These are phyloP conservation scores for Troides helena DNA, from an alignment of 2,888 invertebrate species.

Conservation along the genomic window DNA sequence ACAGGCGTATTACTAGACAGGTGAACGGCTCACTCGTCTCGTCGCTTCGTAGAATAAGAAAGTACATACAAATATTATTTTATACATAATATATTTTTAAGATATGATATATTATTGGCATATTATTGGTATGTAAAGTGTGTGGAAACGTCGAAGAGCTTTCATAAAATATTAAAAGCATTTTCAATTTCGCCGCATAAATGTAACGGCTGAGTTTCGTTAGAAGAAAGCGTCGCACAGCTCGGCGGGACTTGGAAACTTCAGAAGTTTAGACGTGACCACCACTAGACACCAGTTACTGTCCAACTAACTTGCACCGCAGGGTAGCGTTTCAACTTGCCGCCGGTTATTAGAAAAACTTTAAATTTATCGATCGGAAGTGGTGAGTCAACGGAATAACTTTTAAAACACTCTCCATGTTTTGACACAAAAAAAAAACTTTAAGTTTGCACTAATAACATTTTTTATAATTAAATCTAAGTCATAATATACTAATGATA, in stretches of 20 bases:
- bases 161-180: conserved; percentile 29
- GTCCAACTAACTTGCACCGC: conserved; percentile 39
- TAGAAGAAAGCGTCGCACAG: conserved; percentile 31
- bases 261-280: conserved; percentile 41
- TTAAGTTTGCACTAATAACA: not conserved
- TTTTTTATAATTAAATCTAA: not conserved
- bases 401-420: conserved; percentile 8
- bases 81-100: too few species aligned
- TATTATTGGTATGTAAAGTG: too few species aligned
- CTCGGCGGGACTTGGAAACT: conserved; percentile 35
- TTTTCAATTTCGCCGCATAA: conserved; percentile 26
- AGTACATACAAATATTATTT: too few species aligned
- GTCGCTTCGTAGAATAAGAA: too few species aligned
- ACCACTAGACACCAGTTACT: conserved; percentile 38
- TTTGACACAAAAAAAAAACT: not conserved
- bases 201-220: conserved; percentile 22
- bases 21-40: too few species aligned
- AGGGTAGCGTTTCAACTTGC: conserved; percentile 36
- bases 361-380: conserved; percentile 38
- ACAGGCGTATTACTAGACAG: too few species aligned
- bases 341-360: conserved; percentile 51
- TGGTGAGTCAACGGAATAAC: conserved; percentile 11
- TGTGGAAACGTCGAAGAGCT: conserved; percentile 1
- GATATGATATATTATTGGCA: too few species aligned
- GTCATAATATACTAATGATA: too few species aligned